phyloP scores from a whole-genome alignment of 92 coral and sea anemone species.

The Hydrozoanthus gracilis region DNA sequence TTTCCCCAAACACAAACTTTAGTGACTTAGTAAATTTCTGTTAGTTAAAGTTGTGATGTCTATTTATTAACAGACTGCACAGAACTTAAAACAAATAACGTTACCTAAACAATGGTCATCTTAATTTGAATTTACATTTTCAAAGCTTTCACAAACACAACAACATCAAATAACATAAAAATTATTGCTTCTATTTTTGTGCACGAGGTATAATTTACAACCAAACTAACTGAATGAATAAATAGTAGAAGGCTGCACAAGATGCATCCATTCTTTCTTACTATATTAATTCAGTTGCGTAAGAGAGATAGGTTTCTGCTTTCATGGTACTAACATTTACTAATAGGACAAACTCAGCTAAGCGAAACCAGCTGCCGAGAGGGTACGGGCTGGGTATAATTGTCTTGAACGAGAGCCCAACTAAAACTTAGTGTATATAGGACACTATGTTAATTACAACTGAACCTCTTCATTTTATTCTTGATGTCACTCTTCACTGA shows the following conservation, averaged over 20 bases:
- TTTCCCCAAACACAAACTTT: background rate
- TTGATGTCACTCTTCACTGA: background rate
- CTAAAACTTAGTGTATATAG: background rate
- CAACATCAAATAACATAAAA: background rate
- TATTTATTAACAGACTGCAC: background rate
- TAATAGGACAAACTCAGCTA: background rate
- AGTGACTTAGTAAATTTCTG: background rate
- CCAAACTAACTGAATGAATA: background rate
- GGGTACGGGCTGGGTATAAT: background rate
- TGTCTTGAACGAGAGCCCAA: too few species aligned
- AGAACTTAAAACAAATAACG: background rate
- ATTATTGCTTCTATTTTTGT: too few species aligned
- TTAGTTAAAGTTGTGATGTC: background rate
- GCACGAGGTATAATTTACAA: too few species aligned
- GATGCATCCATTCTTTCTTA: background rate
- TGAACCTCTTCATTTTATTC: background rate
- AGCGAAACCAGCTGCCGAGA: background rate
- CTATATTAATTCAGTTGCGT: background rate
- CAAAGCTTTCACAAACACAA: background rate
- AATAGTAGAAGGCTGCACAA: background rate
- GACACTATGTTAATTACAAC: background rate
- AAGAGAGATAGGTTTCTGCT: background rate
- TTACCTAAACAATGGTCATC: background rate
- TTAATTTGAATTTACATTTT: background rate
- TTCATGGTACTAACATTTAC: background rate